Conservation (phyloP, 2,888 invertebrate genomes). For the Pachliopta kotzebuea region DNA sequence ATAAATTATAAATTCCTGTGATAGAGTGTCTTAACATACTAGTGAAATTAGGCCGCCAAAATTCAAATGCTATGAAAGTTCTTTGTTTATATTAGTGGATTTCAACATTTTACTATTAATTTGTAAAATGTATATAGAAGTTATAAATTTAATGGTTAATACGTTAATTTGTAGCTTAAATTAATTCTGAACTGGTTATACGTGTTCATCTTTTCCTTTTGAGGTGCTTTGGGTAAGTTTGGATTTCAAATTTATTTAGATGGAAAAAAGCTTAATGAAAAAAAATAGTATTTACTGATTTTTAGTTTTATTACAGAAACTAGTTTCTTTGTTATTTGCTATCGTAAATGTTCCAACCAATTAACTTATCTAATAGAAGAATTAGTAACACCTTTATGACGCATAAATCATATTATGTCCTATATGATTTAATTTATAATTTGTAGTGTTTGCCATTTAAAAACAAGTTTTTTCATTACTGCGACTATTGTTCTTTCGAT, state of each 20-base stretch:
- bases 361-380: constrained; percentile 24
- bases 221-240: constrained; percentile 16
- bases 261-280: not conserved
- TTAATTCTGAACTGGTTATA: not conserved
- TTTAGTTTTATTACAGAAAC: constrained; percentile 6
- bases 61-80: constrained; percentile 32
- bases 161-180: constrained; percentile 15
- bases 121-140: constrained; percentile 17
- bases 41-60: constrained; percentile 29
- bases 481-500: too few relatives aligned
- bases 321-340: constrained; percentile 15
- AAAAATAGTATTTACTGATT: not conserved
- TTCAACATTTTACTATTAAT: constrained; percentile 14
- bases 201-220: not conserved
- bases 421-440: not conserved
- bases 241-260: not conserved
- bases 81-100: constrained; percentile 33
- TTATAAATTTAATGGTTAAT: constrained; percentile 8
- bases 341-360: constrained; percentile 32
- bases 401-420: not conserved
- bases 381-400: constrained; percentile 3
- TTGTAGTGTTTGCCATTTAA: too few relatives aligned
- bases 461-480: not conserved
- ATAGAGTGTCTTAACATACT: constrained; percentile 27
- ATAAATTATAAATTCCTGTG: constrained; percentile 29